phyloP scores from a whole-genome alignment of 2,113 vertebrate genomes.

The Sceloporus undulatus region DNA sequence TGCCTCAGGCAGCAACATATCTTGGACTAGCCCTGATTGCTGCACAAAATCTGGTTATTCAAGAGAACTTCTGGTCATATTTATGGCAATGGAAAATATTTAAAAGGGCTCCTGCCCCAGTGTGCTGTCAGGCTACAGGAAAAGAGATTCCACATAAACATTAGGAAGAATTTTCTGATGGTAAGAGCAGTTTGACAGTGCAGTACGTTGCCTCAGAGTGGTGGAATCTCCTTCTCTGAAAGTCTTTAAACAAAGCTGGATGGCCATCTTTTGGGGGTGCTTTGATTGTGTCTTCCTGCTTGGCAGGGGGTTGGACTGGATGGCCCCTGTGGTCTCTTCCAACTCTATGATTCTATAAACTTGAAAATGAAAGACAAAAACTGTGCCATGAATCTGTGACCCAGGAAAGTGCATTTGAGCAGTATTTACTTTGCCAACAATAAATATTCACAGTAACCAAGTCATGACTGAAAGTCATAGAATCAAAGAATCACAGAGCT shows the following conservation, averaged over 20 bases:
- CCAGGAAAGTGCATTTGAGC: background rate
- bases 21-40: background rate
- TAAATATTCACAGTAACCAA: background rate
- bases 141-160: too few relatives aligned
- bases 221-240: too few relatives aligned
- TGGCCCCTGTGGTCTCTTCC: too few relatives aligned
- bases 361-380: conserved; percentile 1
- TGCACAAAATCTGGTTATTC: background rate
- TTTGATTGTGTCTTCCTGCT: too few relatives aligned
- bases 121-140: background rate
- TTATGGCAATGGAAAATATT: background rate
- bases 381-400: background rate
- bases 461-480: background rate
- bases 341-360: too few relatives aligned
- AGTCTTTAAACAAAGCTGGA: too few relatives aligned
- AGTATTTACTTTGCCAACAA: background rate
- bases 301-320: too few relatives aligned
- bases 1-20: background rate
- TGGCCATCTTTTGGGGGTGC: too few relatives aligned
- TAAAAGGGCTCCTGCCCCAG: background rate
- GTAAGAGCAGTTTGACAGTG: too few relatives aligned
- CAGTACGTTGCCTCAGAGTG: too few relatives aligned
- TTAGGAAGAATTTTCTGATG: too few relatives aligned
- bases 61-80: background rate
- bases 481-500: background rate